A percentile compares a stretch with the other conserved stretches of the same genome.
Conservation (phyloP, 1,140 invertebrate species). For the Leguminivora glycinivorella region DNA sequence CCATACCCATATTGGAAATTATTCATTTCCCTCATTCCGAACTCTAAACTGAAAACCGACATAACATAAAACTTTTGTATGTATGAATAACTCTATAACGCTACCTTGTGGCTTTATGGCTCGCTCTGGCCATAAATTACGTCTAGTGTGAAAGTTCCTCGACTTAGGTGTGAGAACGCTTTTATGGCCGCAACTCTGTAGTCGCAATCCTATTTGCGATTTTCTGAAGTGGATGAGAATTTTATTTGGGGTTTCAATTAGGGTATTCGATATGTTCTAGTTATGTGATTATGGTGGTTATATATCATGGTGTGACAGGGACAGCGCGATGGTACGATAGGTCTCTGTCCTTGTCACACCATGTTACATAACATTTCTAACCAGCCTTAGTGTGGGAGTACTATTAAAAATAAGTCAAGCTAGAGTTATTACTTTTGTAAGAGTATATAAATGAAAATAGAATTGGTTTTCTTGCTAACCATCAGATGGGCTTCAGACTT, state of each 20-base stretch:
- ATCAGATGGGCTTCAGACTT: too few relatives aligned
- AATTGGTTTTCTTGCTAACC: too few relatives aligned
- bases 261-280: not conserved
- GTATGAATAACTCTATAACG: slow-evolving; percentile 26
- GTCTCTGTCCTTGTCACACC: too few relatives aligned
- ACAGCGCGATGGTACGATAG: too few relatives aligned
- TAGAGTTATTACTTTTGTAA: too few relatives aligned
- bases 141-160: slow-evolving; percentile 18
- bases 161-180: slow-evolving; percentile 24
- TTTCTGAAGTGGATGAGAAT: slow-evolving; percentile 8
- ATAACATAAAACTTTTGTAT: slow-evolving; percentile 26
- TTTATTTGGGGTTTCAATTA: slow-evolving; percentile 10
- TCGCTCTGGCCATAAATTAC: slow-evolving; percentile 8
- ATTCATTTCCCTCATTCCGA: slow-evolving; percentile 18
- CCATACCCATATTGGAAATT: slow-evolving; percentile 13
- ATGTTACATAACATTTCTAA: too few relatives aligned
- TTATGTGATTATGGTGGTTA: too few relatives aligned
- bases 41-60: slow-evolving; percentile 16
- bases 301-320: too few relatives aligned
- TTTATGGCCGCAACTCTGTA: slow-evolving; percentile 22
- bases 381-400: too few relatives aligned
- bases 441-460: too few relatives aligned
- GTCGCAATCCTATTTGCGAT: slow-evolving; percentile 14
- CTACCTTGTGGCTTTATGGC: slow-evolving; percentile 24
- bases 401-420: too few relatives aligned